A percentile compares a stretch with the other conserved stretches of the same genome.
These are phyloP conservation scores for Chelon labrosus DNA, from an alignment of 2,797 vertebrate species.

Conservation along the genomic window DNA sequence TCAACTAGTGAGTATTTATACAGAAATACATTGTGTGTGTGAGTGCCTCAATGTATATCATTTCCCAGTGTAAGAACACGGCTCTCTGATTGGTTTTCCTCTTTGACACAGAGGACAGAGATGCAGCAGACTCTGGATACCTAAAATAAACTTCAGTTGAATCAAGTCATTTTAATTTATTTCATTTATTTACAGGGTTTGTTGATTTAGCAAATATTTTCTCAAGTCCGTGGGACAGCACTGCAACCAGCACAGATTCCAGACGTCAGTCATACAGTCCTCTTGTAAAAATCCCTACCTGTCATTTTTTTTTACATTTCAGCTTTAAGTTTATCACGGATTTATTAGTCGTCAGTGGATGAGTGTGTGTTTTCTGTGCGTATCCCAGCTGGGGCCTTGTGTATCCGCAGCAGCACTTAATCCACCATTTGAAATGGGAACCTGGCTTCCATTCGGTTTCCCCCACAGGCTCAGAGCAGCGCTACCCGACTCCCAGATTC, in stretches of 20 bases:
- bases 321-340: background rate
- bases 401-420: slow-evolving; percentile 69
- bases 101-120: background rate
- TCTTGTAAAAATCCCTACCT: background rate
- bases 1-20: background rate
- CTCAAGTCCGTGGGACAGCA: too few species aligned
- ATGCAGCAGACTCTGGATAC: background rate
- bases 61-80: background rate
- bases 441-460: slow-evolving; percentile 69
- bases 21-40: too few species aligned
- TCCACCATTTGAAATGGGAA: slow-evolving; percentile 74
- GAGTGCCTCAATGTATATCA: background rate
- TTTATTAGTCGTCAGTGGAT: slow-evolving; percentile 18
- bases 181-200: background rate
- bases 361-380: slow-evolving; percentile 52
- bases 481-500: slow-evolving; percentile 62
- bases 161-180: background rate
- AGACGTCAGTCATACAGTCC: too few species aligned
- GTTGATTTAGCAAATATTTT: background rate
- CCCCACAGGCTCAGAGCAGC: slow-evolving; percentile 63
- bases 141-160: background rate
- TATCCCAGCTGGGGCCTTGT: slow-evolving; percentile 48
- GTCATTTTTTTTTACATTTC: slow-evolving; percentile 6
- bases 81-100: background rate
- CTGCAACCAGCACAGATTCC: too few species aligned